Conservation (phyloP, 2,888 invertebrate genomes). For the Nomada hirtipes region DNA sequence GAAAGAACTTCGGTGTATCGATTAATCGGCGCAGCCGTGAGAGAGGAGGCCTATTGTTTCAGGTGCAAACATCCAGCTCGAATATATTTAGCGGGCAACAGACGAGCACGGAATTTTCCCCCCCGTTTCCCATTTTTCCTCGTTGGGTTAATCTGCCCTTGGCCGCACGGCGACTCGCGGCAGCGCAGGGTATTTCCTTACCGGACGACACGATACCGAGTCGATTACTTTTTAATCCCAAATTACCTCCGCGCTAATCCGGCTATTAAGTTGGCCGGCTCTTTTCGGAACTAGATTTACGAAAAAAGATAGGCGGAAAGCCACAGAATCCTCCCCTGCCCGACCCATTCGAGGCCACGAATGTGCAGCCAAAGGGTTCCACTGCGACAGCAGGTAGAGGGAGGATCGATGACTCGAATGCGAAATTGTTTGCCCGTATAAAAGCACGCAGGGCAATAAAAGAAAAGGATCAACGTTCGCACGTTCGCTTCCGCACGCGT, state of each 20-base stretch:
- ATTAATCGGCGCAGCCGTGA: not conserved
- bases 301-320: constrained; percentile 24
- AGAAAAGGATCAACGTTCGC: not conserved
- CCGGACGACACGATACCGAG: constrained; percentile 47
- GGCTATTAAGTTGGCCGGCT: constrained; percentile 65
- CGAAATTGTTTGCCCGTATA: too few species aligned
- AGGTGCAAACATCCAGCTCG: too few species aligned
- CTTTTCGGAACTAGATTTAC: constrained; percentile 33
- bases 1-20: constrained; percentile 1
- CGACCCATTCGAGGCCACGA: too few species aligned
- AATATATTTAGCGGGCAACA: too few species aligned
- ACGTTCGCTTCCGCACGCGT: constrained; percentile 57
- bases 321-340: not conserved
- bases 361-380: not conserved
- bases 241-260: constrained; percentile 71
- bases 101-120: too few species aligned
- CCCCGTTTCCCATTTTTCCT: constrained; percentile 46
- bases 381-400: not conserved
- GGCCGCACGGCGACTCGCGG: constrained; percentile 28
- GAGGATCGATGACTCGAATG: not conserved
- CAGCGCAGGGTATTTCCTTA: constrained; percentile 51
- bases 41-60: too few species aligned
- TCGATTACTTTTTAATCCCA: constrained; percentile 74
- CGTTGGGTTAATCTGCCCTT: constrained; percentile 53
- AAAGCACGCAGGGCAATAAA: too few species aligned